Evolutionary conservation across 2,797 vertebrate genomes (phyloP), one percentile per base, ranked within the genome.

Genomic region (Emydoidea blandingii): DNA sequence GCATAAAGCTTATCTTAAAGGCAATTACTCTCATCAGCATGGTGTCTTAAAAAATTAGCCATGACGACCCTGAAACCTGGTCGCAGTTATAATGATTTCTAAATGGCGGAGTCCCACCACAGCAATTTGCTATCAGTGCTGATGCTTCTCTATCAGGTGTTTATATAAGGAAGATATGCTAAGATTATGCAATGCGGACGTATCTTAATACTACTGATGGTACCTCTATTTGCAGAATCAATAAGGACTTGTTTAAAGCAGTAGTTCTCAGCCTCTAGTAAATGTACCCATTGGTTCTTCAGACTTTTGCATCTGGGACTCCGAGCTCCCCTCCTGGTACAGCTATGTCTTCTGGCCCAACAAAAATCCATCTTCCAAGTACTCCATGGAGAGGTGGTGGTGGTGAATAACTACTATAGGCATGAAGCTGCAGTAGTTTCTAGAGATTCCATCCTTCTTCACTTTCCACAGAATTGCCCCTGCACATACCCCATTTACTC

Each of bases 1-100:
- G 49, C 94, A 96, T 95, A 97, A 95, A 92, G 87, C 83, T 96
- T 96, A 94, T 83, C 83, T 96, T 93, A 87, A 95, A 95, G 95
- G 50, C 83, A 95, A 91, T 97, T 98, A 96, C 90, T 95, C 88
- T 93, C 81, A 88, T 97, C 92, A 95, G 87, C 79, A 72, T 85
- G 89, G 62, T 92, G 93, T 89, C 95, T 96, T 80, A 90, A 95
- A 89, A 96, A 96, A 94, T 97, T 96, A 97, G 59, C 59, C 81
- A 76, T 65, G 81, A 92, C 91, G 87, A 91, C 90, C 68, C 83
- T 87, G 81, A 95, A 96, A 89, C 86, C n/a, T 87, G 41, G 37
- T 41, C 81, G 79, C 84, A 85, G 54, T 83, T 95, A 50, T 80
- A 95, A 91, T 50, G 91, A 90, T 74, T 92, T 96, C 87, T 93